Percentiles rank a stretch among this genome's conserved stretches.
Evolutionary conservation across 2,888 invertebrate genomes (phyloP).

Genomic region (Augochlorella aurata): DNA sequence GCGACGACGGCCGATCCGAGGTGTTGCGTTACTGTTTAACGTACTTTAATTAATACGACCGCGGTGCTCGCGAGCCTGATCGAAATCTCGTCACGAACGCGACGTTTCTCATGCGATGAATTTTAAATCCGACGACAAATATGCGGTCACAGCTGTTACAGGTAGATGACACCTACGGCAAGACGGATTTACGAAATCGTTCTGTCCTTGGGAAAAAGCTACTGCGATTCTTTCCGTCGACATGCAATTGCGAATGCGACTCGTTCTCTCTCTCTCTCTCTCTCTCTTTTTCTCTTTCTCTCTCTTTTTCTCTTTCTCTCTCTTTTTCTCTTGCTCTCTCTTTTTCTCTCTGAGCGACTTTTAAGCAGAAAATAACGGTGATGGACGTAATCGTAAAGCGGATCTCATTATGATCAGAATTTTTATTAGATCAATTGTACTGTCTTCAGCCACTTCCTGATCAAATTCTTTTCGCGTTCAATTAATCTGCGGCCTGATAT

Average conservation of each 20-base stretch:
- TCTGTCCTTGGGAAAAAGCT: conserved; percentile 1
- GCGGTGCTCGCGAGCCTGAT: conserved; percentile 47
- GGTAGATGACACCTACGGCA: conserved; percentile 9
- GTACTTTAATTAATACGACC: conserved; percentile 52
- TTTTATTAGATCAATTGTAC: not conserved
- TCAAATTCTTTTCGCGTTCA: not conserved
- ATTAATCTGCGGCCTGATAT: not conserved
- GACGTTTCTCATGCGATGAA: conserved; percentile 54
- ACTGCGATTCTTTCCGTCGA: not conserved
- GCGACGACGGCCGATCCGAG: conserved; percentile 48
- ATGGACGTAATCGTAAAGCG: not conserved
- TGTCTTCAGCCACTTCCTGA: not conserved
- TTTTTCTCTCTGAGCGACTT: not conserved
- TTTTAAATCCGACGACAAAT: conserved; percentile 61
- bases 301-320: not conserved
- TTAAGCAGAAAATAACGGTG: not conserved
- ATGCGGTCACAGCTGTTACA: conserved; percentile 32
- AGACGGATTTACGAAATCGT: conserved; percentile 19
- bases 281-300: no score
- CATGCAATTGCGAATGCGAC: not conserved
- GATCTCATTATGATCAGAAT: not conserved
- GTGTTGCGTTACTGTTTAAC: conserved; percentile 55
- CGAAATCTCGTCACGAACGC: conserved; percentile 62
- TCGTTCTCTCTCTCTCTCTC: no score
- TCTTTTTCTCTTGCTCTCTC: not conserved